Conservation (phyloP, 2,113 vertebrate species). For the Pollimyrus isidori region DNA sequence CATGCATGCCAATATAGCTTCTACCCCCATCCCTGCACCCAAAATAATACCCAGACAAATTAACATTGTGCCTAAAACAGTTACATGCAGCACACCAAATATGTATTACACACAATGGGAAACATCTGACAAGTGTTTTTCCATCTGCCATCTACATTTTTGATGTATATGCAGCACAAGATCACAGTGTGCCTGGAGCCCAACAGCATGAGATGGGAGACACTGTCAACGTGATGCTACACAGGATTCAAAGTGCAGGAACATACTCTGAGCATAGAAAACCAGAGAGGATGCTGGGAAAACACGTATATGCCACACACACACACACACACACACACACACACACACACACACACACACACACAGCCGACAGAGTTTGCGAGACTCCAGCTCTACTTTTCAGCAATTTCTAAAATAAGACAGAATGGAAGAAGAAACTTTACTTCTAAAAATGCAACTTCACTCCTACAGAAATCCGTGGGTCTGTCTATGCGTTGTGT, state of each 20-base stretch:
- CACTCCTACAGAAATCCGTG: neutral
- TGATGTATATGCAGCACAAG: neutral
- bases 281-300: neutral
- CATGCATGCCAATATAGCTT: neutral
- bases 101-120: neutral
- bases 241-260: neutral
- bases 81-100: neutral
- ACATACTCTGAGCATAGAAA: neutral
- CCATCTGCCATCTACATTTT: neutral
- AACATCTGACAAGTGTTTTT: neutral
- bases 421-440: neutral
- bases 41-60: neutral
- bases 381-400: neutral
- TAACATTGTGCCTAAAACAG: neutral
- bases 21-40: neutral
- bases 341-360: neutral
- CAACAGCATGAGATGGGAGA: neutral
- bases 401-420: neutral
- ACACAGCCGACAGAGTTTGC: neutral
- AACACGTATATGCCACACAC: neutral
- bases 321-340: neutral
- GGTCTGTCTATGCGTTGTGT: neutral
- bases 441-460: neutral
- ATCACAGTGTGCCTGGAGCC: neutral
- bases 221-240: neutral